Evolutionary conservation across 2,888 invertebrate species (phyloP), one percentile per base, ranked within the genome.

Genomic region (Agrochola circellaris): DNA sequence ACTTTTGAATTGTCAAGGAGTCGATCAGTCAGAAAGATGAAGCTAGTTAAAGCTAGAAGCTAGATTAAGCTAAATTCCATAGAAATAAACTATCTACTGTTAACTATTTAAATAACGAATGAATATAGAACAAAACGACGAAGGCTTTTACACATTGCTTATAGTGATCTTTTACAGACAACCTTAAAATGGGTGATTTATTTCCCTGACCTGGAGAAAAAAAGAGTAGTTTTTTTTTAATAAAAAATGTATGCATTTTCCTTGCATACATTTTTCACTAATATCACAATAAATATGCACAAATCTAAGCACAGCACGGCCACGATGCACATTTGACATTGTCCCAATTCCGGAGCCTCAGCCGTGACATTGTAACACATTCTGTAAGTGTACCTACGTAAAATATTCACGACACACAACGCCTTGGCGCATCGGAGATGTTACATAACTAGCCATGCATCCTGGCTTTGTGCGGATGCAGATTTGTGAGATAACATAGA

Each of bases 361-460:
- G 82, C 88, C 88, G 45, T 88, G 89, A 83, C 88, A 89, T 79
- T 88, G 88, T 88, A 88, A 86, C 89, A 92, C 89, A 89, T 91
- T 87, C 75, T 75, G 70, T 26, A 81, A 74, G 65, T 75, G 69
- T 85, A 70, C 45, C 23, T n/a, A 67, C 79, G 72, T 91, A 90
- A 87, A 81, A 77, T 78, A 85, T 89, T 84, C 89, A 76, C 77
- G n/a, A 54, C 87, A 79, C 88, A 87, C 84, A 81, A 76, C 82
- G 84, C 89, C 88, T 91, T 89, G 90, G 83, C 79, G 85, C 82
- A 81, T 83, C 83, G 65, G 70, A 61, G n/a, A 58, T 71, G 34
- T 83, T 68, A 77, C 66, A 66, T 82, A 74, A 85, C 84, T 64
- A 82, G 69, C 60, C 74, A 48, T 84, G 87, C 87, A 88, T 74